Evolutionary conservation across 1,140 invertebrate genomes (phyloP).

Genomic region (Halesus radiatus): DNA sequence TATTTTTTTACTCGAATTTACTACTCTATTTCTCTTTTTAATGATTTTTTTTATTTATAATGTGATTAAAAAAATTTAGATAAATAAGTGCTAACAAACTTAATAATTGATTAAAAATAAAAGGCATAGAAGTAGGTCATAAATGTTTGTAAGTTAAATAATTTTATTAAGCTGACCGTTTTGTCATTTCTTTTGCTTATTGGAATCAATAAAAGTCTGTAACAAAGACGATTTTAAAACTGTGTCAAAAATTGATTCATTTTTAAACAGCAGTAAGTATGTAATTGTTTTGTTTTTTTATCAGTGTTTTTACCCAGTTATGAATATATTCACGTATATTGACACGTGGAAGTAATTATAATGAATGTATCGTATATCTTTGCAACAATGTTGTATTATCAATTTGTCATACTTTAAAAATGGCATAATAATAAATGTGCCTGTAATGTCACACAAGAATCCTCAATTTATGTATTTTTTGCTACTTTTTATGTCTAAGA

Average conservation of each 20-base stretch:
- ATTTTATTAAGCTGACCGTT: too few relatives aligned
- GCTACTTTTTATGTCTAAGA: neutral
- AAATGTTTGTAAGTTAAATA: too few relatives aligned
- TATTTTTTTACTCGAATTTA: constrained; percentile 14
- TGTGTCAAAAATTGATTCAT: too few relatives aligned
- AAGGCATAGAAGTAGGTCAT: neutral
- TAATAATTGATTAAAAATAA: neutral
- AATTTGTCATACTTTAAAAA: too few relatives aligned
- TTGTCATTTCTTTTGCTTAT: neutral
- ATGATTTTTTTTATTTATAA: constrained; percentile 32
- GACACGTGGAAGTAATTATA: too few relatives aligned
- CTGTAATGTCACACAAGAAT: neutral
- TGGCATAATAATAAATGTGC: neutral
- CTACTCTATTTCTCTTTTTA: constrained; percentile 6
- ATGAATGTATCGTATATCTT: too few relatives aligned
- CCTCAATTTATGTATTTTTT: constrained; percentile 15
- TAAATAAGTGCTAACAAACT: constrained; percentile 19
- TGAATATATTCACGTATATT: neutral
- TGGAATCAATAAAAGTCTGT: neutral
- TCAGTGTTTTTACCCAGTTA: constrained; percentile 26
- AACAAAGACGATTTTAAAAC: neutral
- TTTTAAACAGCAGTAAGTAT: too few relatives aligned
- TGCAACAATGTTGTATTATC: too few relatives aligned
- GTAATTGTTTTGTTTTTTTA: neutral
- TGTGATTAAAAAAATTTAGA: constrained; percentile 23